A percentile compares a stretch with the other conserved stretches of the same genome.
Evolutionary conservation across 2,888 invertebrate species (phyloP).

Genomic region (Orchesella flavescens): DNA sequence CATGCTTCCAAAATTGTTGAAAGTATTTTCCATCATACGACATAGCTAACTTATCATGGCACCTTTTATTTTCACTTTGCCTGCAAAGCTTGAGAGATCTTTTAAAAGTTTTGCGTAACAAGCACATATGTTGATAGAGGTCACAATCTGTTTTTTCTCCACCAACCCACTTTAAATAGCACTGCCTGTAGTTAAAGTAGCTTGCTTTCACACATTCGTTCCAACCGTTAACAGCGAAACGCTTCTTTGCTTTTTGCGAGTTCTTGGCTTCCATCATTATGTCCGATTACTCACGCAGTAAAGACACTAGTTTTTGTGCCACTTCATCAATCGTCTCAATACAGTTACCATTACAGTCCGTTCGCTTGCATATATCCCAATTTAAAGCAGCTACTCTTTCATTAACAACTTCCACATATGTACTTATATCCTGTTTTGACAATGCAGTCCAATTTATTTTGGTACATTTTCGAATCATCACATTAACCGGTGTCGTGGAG

Average conservation of each 20-base stretch:
- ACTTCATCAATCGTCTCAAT: too few species aligned
- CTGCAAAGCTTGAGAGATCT: background rate
- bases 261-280: too few species aligned
- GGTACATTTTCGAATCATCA: background rate
- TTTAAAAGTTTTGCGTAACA: background rate
- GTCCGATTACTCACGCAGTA: too few species aligned
- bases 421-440: background rate
- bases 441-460: background rate
- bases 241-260: too few species aligned
- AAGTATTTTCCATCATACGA: conserved; percentile 6
- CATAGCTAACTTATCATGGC: background rate
- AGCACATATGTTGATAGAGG: background rate
- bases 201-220: too few species aligned
- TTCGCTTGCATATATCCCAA: background rate
- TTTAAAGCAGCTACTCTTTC: background rate
- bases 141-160: too few species aligned
- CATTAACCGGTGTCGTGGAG: background rate
- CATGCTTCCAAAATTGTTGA: conserved; percentile 1
- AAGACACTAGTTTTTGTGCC: too few species aligned
- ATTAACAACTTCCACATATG: background rate
- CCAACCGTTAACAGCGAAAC: too few species aligned
- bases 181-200: too few species aligned
- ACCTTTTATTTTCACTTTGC: background rate
- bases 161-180: too few species aligned
- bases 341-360: background rate